These are phyloP conservation scores for Oncorhynchus gorbuscha DNA, from an alignment of 2,113 vertebrate species.

Conservation along the genomic window DNA sequence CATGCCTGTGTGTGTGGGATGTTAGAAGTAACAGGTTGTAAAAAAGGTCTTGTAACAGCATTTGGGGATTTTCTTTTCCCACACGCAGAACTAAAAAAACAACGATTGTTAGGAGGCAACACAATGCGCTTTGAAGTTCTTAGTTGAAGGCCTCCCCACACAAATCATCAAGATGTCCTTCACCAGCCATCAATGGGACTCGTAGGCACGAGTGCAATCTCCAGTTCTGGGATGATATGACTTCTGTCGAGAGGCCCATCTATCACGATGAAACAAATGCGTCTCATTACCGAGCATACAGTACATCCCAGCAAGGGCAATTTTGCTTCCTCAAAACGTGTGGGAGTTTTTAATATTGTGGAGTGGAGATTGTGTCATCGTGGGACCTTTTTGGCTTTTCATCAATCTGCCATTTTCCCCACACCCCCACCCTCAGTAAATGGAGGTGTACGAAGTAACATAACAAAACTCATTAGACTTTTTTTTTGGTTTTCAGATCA, in stretches of 20 bases:
- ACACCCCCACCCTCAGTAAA: constrained; percentile 30
- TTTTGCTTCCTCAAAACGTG: constrained; percentile 63
- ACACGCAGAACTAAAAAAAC: background rate
- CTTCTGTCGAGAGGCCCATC: constrained; percentile 52
- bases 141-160: constrained; percentile 19
- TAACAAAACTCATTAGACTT: constrained; percentile 51
- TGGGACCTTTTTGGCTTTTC: constrained; percentile 75
- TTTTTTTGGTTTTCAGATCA: constrained; percentile 35
- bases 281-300: constrained; percentile 63
- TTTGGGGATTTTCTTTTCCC: background rate
- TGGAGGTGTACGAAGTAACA: constrained; percentile 44
- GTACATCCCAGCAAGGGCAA: constrained; percentile 63
- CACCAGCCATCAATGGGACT: constrained; percentile 25
- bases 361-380: constrained; percentile 62
- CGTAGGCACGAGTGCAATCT: constrained; percentile 25
- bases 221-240: constrained; percentile 40
- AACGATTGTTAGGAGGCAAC: background rate
- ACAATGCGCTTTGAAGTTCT: constrained; percentile 10
- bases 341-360: constrained; percentile 80
- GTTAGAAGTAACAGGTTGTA: constrained; percentile 25
- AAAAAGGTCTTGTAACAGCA: background rate
- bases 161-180: constrained; percentile 41
- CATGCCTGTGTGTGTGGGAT: background rate
- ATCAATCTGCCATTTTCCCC: constrained; percentile 72
- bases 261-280: constrained; percentile 68